phyloP scores from a whole-genome alignment of 2,888 invertebrate genomes.

The Clunio marinus region DNA sequence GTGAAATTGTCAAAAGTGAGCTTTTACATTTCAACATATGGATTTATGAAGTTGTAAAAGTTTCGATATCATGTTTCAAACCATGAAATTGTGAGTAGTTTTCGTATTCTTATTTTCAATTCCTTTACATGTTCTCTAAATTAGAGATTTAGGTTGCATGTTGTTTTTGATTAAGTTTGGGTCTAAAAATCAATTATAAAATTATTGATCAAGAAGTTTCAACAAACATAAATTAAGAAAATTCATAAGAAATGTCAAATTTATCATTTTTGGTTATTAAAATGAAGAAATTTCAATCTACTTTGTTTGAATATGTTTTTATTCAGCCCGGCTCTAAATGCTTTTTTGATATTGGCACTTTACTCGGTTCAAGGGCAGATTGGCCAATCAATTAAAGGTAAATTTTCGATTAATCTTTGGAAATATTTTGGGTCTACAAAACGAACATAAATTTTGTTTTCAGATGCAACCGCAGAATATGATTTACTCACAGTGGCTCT shows the following conservation, averaged over 20 bases:
- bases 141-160: too few relatives aligned
- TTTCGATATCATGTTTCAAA: slow-evolving; percentile 13
- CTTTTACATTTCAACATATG: slow-evolving; percentile 3
- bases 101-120: too few relatives aligned
- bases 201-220: too few relatives aligned
- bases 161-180: too few relatives aligned
- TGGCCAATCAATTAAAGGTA: slow-evolving; percentile 19
- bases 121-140: too few relatives aligned
- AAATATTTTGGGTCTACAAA: too few relatives aligned
- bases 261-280: too few relatives aligned
- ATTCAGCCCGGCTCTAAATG: neutral
- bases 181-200: too few relatives aligned
- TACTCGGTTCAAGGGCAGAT: slow-evolving; percentile 3
- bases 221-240: too few relatives aligned
- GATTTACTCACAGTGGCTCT: slow-evolving; percentile 23
- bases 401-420: neutral
- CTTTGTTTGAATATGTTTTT: neutral
- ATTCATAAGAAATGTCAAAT: too few relatives aligned
- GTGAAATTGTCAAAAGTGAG: neutral
- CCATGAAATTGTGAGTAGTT: neutral
- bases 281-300: too few relatives aligned
- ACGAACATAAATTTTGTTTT: neutral
- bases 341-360: neutral
- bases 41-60: slow-evolving; percentile 26
- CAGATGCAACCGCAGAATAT: slow-evolving; percentile 16